Percentiles rank a stretch among this genome's conserved stretches.
phyloP scores from a whole-genome alignment of 2,888 invertebrate species.

The Spilosoma lubricipeda region DNA sequence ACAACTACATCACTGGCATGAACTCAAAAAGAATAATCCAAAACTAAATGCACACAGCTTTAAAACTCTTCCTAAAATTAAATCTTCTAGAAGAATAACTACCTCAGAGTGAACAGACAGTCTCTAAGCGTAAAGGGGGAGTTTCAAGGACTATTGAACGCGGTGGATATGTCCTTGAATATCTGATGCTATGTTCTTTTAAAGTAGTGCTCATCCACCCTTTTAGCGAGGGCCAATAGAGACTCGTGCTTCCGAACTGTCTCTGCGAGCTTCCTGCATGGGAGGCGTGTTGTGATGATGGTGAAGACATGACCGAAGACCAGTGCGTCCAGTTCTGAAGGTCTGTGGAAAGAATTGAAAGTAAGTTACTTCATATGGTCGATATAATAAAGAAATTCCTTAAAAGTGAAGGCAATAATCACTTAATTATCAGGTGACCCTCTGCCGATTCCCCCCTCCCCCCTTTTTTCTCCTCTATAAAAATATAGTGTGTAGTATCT shows the following conservation, averaged over 20 bases:
- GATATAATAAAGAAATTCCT: background rate
- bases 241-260: constrained; percentile 91
- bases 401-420: background rate
- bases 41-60: background rate
- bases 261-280: constrained; percentile 92
- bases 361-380: background rate
- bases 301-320: constrained; percentile 99
- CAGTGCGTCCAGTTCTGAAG: constrained; percentile 97
- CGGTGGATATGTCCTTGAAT: constrained; percentile 81
- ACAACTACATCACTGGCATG: background rate
- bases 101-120: constrained; percentile 6
- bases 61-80: background rate
- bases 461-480: too few species aligned
- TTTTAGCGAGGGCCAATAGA: constrained; percentile 92
- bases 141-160: constrained; percentile 77
- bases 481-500: background rate
- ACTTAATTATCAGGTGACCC: too few species aligned
- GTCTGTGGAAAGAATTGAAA: constrained; percentile 84
- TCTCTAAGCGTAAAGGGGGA: constrained; percentile 15
- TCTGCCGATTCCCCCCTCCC: too few species aligned
- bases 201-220: constrained; percentile 94
- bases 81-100: background rate
- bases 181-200: constrained; percentile 81
- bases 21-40: background rate
- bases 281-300: constrained; percentile 95